Evolutionary conservation across 2,797 vertebrate genomes (phyloP), one percentile per base, ranked within the genome.

Genomic region (Syngnathus rostellatus): DNA sequence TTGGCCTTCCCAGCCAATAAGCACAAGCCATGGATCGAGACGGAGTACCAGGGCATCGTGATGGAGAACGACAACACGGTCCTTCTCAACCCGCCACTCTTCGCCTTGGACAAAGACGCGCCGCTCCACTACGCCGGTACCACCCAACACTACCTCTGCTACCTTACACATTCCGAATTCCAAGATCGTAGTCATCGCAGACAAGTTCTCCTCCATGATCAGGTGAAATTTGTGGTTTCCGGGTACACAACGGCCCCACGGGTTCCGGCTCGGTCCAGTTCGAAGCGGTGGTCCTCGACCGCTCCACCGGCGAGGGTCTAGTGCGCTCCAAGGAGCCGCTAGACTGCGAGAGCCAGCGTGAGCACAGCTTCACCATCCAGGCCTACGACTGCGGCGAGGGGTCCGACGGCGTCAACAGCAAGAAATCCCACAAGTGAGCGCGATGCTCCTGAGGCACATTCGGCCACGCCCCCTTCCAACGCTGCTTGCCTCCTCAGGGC

Each of bases 21-120:
- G 87, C 97, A 99, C 90, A 98, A 98, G 85, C 97, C 97, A 83
- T 99, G 97, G 97, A 98, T 99, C 62, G 97, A 98, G 86, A 96
- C 96, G 0, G 96, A 98, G 81, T 99, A 99, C 83, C 97, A 99
- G 86, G 97, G 97, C 81, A 98, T 99, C n/a, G 90, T 99, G 76
- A 99, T 98, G 97, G 97, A 99, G 92, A 98, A 98, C 0, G 97
- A 99, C 90, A 96, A 98, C 90, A 98, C 96, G 0, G 97, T 99
- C 59, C 90, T 98, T 79, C 93, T 99, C 77, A 98, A 98, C 71
- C 97, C 96, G 0, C 97, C 97, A 0, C 92, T 99, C 10, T 98
- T 99, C 1, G 97, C 97, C n/a, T 88, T 99, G 90, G 97, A 99
- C 89, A 99, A 99, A 84, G 97, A 99, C 0, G 95, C 97, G 23